Percentiles rank a stretch among this genome's conserved stretches.
Conservation (phyloP, 1,140 invertebrate species). For the Eubasilissa regina region DNA sequence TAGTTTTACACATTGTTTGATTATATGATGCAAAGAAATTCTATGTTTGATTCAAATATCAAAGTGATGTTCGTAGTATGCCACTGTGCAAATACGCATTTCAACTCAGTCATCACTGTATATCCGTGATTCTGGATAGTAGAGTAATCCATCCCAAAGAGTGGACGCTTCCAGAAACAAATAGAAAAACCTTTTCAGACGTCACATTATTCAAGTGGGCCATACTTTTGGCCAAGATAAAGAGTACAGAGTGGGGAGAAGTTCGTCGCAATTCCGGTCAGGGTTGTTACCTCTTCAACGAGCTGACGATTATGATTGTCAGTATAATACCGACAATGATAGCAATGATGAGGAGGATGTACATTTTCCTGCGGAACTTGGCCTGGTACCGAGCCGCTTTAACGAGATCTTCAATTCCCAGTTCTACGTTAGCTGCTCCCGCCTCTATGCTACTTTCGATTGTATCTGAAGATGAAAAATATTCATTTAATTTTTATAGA, state of each 20-base stretch:
- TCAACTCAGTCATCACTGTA: conserved; percentile 15
- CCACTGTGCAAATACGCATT: background rate
- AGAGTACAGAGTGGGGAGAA: conserved; percentile 28
- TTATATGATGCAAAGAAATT: conserved; percentile 5
- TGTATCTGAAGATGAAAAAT: conserved; percentile 77
- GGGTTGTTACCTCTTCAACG: conserved; percentile 57
- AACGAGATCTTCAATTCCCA: conserved; percentile 82
- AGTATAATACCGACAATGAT: conserved; percentile 78
- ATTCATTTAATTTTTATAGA: conserved; percentile 13
- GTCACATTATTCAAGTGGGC: conserved; percentile 32
- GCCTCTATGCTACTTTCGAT: conserved; percentile 92
- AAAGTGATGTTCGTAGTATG: background rate
- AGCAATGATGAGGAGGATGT: conserved; percentile 77
- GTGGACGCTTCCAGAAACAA: conserved; percentile 32
- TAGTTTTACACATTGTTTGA: conserved; percentile 28
- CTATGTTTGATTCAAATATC: conserved; percentile 17
- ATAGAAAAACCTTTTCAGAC: conserved; percentile 5
- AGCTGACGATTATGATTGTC: conserved; percentile 75
- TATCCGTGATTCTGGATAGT: conserved; percentile 18
- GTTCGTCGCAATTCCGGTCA: background rate
- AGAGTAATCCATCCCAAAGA: conserved; percentile 2
- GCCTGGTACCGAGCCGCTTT: conserved; percentile 86
- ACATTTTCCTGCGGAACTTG: conserved; percentile 80
- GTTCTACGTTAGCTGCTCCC: conserved; percentile 83
- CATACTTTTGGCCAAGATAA: conserved; percentile 28